Evolutionary conservation across 1,140 invertebrate species (phyloP), one percentile per base, ranked within the genome.

Genomic region (Nautilus pompilius): DNA sequence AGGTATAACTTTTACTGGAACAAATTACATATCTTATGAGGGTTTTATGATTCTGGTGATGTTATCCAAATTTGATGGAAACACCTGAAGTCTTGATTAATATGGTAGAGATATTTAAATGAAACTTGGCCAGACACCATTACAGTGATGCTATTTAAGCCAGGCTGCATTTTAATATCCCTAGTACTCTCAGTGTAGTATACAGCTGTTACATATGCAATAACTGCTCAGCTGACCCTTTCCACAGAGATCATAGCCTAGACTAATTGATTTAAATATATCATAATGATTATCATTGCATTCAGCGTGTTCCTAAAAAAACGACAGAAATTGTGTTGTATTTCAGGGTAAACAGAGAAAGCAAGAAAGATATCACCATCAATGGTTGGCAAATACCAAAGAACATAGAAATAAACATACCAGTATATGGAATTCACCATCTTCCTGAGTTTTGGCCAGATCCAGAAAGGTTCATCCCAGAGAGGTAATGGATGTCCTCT

Each of bases 361-460:
- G 60, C 8, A 24, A 46, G 29, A 36, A 33, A 6, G 71, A 78
- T 17, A 64, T 61, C 5, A 60, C 68, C 5, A 63, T 78, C n/a
- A 57, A 58, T 26, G 65, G 65, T 24, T 63, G 60, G 22, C 61
- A 58, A 3, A 65, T 73, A 5, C 71, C 71, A 20, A 60, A 62
- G 62, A 86, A 87, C n/a, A 88, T 89, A 0, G 84, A 86, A 6
- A 79, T 92, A 0, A 80, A 94, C 2, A 89, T 92, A 0, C 74
- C 93, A 2, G 88, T 91, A 67, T 93, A 91, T 89, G 88, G 90
- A 10, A 85, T 95, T 24, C 91, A 95, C 73, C 90, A 89, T 84
- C 87, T 93, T 75, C 84, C 88, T 0, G 69, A 83, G 3, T 78
- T 85, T 45, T 95, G 91, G 89, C 65, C 70, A 20, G 80, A 92